A percentile compares a stretch with the other conserved stretches of the same genome.
phyloP scores from a whole-genome alignment of 1,140 invertebrate genomes.

The Neodiprion virginianus region DNA sequence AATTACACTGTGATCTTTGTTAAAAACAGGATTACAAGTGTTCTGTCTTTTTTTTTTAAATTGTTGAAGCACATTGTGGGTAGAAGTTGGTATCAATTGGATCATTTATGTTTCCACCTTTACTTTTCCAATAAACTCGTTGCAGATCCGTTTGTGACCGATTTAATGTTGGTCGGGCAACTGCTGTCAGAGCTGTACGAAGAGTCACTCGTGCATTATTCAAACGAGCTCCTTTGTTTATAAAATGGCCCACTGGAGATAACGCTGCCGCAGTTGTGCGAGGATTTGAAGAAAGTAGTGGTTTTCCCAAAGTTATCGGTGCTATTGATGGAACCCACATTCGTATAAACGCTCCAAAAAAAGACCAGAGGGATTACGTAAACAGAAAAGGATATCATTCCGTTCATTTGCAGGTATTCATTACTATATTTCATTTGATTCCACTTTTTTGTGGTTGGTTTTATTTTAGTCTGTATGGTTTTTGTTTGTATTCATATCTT shows the following conservation, averaged over 20 bases:
- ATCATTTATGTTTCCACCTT: too few relatives aligned
- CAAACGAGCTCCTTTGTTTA: not conserved
- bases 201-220: not conserved
- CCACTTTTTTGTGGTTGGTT: too few relatives aligned
- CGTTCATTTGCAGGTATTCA: slow-evolving; percentile 17
- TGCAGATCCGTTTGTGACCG: not conserved
- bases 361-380: slow-evolving; percentile 32
- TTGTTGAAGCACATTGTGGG: too few relatives aligned
- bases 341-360: slow-evolving; percentile 32
- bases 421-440: too few relatives aligned
- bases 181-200: not conserved
- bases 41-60: too few relatives aligned
- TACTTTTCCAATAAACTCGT: not conserved
- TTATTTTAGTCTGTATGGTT: too few relatives aligned
- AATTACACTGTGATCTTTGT: too few relatives aligned
- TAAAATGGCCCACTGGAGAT: slow-evolving; percentile 21
- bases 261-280: not conserved
- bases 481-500: not conserved
- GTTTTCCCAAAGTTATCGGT: slow-evolving; percentile 29
- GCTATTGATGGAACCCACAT: slow-evolving; percentile 36
- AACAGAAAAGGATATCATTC: slow-evolving; percentile 37
- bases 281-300: slow-evolving; percentile 15
- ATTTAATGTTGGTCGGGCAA: not conserved
- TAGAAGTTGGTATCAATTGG: too few relatives aligned
- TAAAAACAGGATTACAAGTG: too few relatives aligned